Conservation (phyloP, 2,113 vertebrate species). For the Agapornis roseicollis region DNA sequence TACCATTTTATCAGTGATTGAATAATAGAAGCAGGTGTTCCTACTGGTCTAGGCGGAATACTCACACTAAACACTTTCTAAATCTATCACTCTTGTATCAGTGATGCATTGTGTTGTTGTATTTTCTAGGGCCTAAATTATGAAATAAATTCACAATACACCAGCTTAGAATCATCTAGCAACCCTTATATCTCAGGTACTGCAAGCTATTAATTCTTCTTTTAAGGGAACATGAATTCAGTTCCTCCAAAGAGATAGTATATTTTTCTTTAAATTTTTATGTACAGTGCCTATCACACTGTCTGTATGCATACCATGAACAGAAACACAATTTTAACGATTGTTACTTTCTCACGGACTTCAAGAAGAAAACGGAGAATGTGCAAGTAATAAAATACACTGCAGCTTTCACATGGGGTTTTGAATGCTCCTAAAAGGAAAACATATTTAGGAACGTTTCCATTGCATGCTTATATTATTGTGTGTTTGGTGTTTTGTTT, state of each 20-base stretch:
- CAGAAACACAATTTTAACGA: background rate
- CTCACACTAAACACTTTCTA: constrained; percentile 67
- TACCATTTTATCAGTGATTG: constrained; percentile 76
- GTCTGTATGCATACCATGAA: background rate
- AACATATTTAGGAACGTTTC: background rate
- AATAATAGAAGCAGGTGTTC: constrained; percentile 78
- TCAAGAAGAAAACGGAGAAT: background rate
- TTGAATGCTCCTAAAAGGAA: background rate
- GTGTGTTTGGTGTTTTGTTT: background rate
- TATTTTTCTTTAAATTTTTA: background rate
- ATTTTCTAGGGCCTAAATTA: constrained; percentile 61
- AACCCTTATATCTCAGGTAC: constrained; percentile 25
- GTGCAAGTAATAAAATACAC: background rate
- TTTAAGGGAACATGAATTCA: constrained; percentile 60
- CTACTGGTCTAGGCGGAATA: constrained; percentile 69
- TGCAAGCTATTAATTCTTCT: constrained; percentile 37
- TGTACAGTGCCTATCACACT: background rate
- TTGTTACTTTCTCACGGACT: background rate
- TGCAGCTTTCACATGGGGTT: background rate
- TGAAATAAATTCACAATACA: constrained; percentile 56
- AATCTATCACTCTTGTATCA: constrained; percentile 72
- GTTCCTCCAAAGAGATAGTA: background rate
- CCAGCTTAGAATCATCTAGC: constrained; percentile 37
- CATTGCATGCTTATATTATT: background rate
- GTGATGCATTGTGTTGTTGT: constrained; percentile 56